phyloP scores from a whole-genome alignment of 2,113 vertebrate species.

The Pontoporia blainvillei region DNA sequence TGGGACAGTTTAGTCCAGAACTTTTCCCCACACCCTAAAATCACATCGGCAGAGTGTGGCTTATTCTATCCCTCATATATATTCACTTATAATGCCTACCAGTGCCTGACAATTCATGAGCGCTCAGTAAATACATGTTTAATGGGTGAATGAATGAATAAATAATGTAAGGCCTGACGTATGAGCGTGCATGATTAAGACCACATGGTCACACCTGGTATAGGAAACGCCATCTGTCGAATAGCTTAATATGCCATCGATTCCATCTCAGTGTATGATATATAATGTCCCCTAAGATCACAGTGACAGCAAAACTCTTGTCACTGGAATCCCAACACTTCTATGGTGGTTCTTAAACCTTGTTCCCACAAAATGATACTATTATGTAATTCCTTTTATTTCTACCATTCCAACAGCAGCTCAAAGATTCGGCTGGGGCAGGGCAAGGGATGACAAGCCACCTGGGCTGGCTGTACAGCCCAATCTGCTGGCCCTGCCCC shows the following conservation, averaged over 20 bases:
- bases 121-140: background rate
- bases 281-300: background rate
- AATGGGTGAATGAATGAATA: background rate
- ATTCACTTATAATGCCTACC: background rate
- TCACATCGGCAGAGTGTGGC: background rate
- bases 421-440: background rate
- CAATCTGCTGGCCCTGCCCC: background rate
- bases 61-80: background rate
- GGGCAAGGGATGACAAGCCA: background rate
- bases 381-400: background rate
- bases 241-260: background rate
- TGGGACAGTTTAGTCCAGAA: background rate
- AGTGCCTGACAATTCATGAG: background rate
- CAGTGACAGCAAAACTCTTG: background rate
- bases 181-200: background rate
- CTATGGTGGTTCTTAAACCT: background rate
- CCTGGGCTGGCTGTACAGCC: no score
- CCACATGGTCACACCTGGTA: background rate
- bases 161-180: background rate
- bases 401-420: background rate
- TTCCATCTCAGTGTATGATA: background rate
- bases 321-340: background rate
- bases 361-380: background rate
- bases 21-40: background rate
- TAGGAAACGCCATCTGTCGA: conserved; percentile 13